These are phyloP conservation scores for Parauchenoglanis punctatus DNA, from an alignment of 2,797 vertebrate species.

Conservation along the genomic window DNA sequence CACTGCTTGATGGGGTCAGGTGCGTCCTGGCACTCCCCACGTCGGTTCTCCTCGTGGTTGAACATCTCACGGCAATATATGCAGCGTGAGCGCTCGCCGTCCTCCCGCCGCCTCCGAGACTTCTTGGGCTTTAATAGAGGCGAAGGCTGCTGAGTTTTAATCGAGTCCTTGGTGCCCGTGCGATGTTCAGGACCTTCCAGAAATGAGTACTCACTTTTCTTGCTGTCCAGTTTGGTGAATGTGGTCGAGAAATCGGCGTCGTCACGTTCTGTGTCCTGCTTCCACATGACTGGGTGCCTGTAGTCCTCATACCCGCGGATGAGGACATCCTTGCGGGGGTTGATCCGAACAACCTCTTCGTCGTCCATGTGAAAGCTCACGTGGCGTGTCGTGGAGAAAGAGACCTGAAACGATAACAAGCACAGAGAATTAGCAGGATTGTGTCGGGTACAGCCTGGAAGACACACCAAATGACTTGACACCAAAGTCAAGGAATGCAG, in stretches of 20 bases:
- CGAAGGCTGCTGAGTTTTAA: slow-evolving; percentile 88
- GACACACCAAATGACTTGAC: background rate
- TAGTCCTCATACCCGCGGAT: slow-evolving; percentile 97
- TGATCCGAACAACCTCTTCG: slow-evolving; percentile 97
- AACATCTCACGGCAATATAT: slow-evolving; percentile 98
- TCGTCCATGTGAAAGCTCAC: slow-evolving; percentile 96
- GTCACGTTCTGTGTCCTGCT: slow-evolving; percentile 87
- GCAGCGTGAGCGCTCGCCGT: slow-evolving; percentile 95
- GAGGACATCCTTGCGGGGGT: slow-evolving; percentile 92
- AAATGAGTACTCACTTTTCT: slow-evolving; percentile 93
- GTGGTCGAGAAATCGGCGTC: slow-evolving; percentile 82
- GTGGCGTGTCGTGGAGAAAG: slow-evolving; percentile 86
- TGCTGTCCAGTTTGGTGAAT: slow-evolving; percentile 91
- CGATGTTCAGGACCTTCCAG: slow-evolving; percentile 82
- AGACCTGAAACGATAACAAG: slow-evolving; percentile 70
- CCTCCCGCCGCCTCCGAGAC: slow-evolving; percentile 90
- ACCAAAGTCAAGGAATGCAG: background rate
- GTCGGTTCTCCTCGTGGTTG: slow-evolving; percentile 96
- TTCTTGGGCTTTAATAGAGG: slow-evolving; percentile 88
- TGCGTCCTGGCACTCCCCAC: slow-evolving; percentile 95
- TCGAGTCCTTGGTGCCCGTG: slow-evolving; percentile 82
- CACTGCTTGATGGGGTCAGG: slow-evolving; percentile 97
- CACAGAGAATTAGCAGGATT: background rate
- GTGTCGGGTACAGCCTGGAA: background rate
- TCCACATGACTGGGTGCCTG: slow-evolving; percentile 95